Base-by-base conservation (phyloP, 2,888 invertebrate species). In the Ryuthela nishihirai region DNA sequence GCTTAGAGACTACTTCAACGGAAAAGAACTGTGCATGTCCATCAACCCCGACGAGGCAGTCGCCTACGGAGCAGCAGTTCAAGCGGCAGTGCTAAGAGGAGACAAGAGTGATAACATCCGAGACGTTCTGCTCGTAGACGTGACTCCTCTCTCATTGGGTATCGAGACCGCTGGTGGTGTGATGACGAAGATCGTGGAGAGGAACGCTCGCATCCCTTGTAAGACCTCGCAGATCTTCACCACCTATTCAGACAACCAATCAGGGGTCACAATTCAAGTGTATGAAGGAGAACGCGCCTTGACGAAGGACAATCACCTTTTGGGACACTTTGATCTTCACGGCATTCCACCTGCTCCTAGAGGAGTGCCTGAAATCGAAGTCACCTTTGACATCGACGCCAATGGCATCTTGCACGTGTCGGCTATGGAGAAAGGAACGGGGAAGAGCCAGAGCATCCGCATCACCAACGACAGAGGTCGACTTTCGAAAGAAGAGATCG, bases 241-340 rank as follows among this genome's bases (percentile, higher is more conserved):
- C 3, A 95, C 94, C 0, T 93, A 92, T 72, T 79, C 88, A n/a
- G 93, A 95, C 75, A 93, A 93, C 70, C 94, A 95, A 72, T 85
- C 88, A 15, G 89, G 87, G 32, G 91, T 92, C 0, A 84, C 87
- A 25, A 88, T 92, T 68, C 87, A 87, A 76, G 85, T 74, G 0
- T 89, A 2, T 70, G 90, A 88, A 72, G 87, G 87, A 29, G 87
- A 87, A 74, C 78, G 88, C 29, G 85, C 88, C 17, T 85, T 92
- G 88, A 92, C 92, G 6, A 89, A 83, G 72, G 92, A 93, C 71
- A 93, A 93, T 73, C 90, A 93, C 70, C 76, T 88, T 4, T 74
- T 90, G 49, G 71, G 71, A 2, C 64, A 49, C 1, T 61, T 61
- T 34, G 68, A 69, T 42, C 54, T 70, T 24, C 65, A 83, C 4